A percentile compares a stretch with the other conserved stretches of the same genome.
Evolutionary conservation across 2,888 invertebrate species (phyloP).

Genomic region (Phyto melanocephala): DNA sequence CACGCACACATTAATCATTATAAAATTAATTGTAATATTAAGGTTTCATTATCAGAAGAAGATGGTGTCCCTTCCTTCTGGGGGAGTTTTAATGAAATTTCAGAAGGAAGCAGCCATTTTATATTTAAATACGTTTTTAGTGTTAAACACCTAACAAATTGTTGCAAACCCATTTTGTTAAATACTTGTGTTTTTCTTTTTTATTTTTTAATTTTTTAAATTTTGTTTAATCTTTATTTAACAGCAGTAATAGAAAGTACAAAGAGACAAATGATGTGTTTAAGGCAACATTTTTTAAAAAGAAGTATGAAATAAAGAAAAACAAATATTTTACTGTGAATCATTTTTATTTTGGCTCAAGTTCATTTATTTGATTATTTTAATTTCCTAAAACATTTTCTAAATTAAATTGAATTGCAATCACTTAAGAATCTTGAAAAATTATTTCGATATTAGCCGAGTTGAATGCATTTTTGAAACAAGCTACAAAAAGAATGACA

Average conservation of each 20-base stretch:
- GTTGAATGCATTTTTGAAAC: too few species aligned
- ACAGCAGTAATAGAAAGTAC: constrained; percentile 68
- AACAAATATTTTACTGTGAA: too few species aligned
- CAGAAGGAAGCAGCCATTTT: constrained; percentile 22
- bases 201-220: constrained; percentile 2
- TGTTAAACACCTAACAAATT: too few species aligned
- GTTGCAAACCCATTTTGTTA: too few species aligned
- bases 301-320: constrained; percentile 16
- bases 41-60: background rate
- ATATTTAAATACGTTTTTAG: constrained; percentile 60
- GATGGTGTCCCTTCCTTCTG: background rate
- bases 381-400: too few species aligned
- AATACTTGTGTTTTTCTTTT: too few species aligned
- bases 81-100: background rate
- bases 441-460: too few species aligned
- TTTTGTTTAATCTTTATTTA: background rate
- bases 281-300: constrained; percentile 8
- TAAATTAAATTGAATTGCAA: too few species aligned
- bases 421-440: too few species aligned
- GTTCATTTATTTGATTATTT: too few species aligned
- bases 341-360: too few species aligned
- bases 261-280: constrained; percentile 74
- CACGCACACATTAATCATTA: constrained; percentile 6
- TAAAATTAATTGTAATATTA: constrained; percentile 9
- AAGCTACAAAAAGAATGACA: too few species aligned